A percentile compares a stretch with the other conserved stretches of the same genome.
Conservation (phyloP, 1,140 invertebrate species). For the Ooceraea biroi region DNA sequence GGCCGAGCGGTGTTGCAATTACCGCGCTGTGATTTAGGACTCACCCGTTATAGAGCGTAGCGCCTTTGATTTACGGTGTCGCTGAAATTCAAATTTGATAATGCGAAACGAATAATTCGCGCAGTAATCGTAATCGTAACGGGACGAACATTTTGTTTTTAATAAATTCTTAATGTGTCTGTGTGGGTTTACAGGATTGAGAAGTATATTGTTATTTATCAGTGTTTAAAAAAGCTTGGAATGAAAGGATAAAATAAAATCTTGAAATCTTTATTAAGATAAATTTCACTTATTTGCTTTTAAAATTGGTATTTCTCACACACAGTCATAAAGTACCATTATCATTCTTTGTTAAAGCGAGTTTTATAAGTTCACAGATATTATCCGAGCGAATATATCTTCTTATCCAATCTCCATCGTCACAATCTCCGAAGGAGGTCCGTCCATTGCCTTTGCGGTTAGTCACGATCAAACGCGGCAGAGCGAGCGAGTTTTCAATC, state of each 20-base stretch:
- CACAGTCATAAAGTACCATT: background rate
- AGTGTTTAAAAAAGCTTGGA: background rate
- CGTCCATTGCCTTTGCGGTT: background rate
- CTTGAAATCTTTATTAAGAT: background rate
- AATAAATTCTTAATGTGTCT: no score
- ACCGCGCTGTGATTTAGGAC: conserved; percentile 80
- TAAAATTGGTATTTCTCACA: background rate
- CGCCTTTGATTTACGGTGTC: conserved; percentile 78
- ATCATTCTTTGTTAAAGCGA: conserved; percentile 5
- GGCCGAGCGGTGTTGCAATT: conserved; percentile 79
- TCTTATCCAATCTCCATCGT: background rate
- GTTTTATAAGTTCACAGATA: background rate
- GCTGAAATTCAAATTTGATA: conserved; percentile 80
- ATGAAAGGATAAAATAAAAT: background rate
- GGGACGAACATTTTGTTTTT: background rate
- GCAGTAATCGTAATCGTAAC: background rate
- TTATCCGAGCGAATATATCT: background rate
- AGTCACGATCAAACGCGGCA: conserved; percentile 53
- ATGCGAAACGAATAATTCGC: conserved; percentile 79
- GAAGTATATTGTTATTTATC: background rate
- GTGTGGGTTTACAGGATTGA: no score
- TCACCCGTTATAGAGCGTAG: conserved; percentile 79
- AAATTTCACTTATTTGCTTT: background rate
- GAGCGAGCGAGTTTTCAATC: conserved; percentile 70
- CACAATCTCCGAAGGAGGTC: conserved; percentile 34